Conservation (phyloP, 1,140 invertebrate genomes). For the Bombus waltoni region DNA sequence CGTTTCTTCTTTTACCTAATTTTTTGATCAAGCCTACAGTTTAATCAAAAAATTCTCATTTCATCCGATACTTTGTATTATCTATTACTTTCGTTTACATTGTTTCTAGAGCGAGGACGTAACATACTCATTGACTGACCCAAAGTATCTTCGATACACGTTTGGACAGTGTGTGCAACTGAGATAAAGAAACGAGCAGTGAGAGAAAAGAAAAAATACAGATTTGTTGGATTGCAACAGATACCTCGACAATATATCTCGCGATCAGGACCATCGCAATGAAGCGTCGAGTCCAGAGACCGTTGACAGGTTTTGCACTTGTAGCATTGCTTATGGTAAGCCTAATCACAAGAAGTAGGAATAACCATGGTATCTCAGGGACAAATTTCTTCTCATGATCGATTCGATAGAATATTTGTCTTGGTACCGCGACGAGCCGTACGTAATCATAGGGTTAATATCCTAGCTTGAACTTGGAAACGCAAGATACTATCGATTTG, state of each 20-base stretch:
- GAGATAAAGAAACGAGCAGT: neutral
- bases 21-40: too few species aligned
- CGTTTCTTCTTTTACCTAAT: too few species aligned
- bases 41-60: neutral
- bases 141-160: neutral
- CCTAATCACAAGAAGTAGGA: conserved; percentile 85
- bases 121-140: neutral
- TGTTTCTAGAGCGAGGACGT: too few species aligned
- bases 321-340: conserved; percentile 95
- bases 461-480: neutral
- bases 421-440: conserved; percentile 55
- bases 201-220: neutral
- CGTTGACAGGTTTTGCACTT: conserved; percentile 95
- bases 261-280: conserved; percentile 96
- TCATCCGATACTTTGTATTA: neutral
- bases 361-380: conserved; percentile 69
- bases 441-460: neutral
- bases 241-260: conserved; percentile 97
- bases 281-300: conserved; percentile 95
- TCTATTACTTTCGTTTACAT: too few species aligned
- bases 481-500: neutral
- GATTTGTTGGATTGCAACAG: conserved; percentile 67
- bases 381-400: conserved; percentile 35
- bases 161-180: neutral
- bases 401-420: conserved; percentile 20